Conservation (phyloP, 2,113 vertebrate genomes). For the Bolborhynchus lineola region DNA sequence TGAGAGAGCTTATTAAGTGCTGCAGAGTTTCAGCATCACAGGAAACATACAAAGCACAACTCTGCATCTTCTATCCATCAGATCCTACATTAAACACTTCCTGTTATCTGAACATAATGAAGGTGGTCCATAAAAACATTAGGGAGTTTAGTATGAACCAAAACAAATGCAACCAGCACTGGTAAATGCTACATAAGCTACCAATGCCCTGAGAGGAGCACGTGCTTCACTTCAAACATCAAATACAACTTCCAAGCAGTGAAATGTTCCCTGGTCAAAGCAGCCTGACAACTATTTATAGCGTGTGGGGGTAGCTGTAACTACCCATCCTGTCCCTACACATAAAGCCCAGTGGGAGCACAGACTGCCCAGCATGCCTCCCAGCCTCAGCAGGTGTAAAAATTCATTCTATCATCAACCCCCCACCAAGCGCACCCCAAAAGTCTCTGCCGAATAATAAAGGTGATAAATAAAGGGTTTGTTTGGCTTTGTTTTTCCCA, state of each 20-base stretch:
- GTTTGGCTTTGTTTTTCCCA: neutral
- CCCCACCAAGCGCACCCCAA: neutral
- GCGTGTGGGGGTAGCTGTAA: neutral
- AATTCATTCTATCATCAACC: neutral
- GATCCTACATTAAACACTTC: neutral
- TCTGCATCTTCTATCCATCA: neutral
- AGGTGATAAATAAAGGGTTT: neutral
- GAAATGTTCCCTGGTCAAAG: neutral
- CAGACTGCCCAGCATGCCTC: neutral
- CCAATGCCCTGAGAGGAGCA: neutral
- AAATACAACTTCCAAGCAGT: neutral
- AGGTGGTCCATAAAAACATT: neutral
- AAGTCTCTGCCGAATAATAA: neutral
- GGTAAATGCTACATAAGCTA: neutral
- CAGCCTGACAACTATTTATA: neutral
- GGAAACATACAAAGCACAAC: neutral
- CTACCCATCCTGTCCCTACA: neutral
- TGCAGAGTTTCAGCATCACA: neutral
- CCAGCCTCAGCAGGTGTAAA: neutral
- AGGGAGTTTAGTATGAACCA: neutral
- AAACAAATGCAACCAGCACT: neutral
- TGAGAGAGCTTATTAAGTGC: neutral
- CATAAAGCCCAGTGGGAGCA: rapidly evolving
- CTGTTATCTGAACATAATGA: neutral
- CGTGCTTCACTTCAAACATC: neutral